Evolutionary conservation across 2,113 vertebrate species (phyloP), one percentile per base, ranked within the genome.

Genomic region (Phyllostomus hastatus): DNA sequence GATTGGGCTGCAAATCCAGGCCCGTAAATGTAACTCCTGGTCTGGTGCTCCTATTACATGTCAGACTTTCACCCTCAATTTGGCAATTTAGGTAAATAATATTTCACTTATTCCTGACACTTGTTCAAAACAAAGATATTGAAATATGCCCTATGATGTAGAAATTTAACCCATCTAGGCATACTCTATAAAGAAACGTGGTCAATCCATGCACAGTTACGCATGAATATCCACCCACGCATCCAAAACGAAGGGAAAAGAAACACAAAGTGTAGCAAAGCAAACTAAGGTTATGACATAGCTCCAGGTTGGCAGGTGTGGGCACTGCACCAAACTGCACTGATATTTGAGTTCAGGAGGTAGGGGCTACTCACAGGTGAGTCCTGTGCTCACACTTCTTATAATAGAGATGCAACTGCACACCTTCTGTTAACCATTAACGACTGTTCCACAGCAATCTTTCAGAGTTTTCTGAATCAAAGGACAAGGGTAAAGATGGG

Each of bases 391-490:
- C 84, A 85, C n/a, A 66, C 19, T 92, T 95, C 81, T 93, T 88
- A 59, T 80, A 94, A 89, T 70, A 94, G 79, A 95, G 93, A 95
- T 96, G 97, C 91, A 97, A 38, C 89, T n/a, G 79, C 97, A 97
- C 93, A 95, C 95, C 87, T 96, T 94, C 67, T 94, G 95, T 98
- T 98, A 97, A 95, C 82, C 61, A 94, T 97, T 97, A 96, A 94
- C 9, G 0, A 12, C 61, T 22, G 28, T 69, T 94, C 50, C 54
- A 33, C 64, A 46, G 72, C 28, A 86, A 26, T 83, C 73, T 94
- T 89, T 86, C 78, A 79, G 61, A 57, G 75, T 48, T 64, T 83
- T 96, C 81, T 57, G 14, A 72, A 66, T 85, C 43, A 79, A 61
- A 75, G 91, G 94, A 82, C 89, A 79, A 66, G 35, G 81, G n/a